phyloP scores from a whole-genome alignment of 2,113 vertebrate species.

The Aspidoscelis tigris region DNA sequence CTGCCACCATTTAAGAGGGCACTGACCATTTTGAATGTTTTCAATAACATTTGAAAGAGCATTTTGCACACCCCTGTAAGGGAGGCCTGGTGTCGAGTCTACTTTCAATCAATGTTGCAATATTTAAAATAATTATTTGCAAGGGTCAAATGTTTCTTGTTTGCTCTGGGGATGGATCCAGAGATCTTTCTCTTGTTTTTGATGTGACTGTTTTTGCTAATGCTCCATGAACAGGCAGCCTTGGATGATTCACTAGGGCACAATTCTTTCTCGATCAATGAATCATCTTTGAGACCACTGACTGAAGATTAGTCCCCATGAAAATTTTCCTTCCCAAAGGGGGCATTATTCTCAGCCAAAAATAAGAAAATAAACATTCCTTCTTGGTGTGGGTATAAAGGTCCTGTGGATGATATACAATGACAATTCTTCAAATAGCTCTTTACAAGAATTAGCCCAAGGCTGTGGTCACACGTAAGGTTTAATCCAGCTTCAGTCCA shows the following conservation, averaged over 20 bases:
- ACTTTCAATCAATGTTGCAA: too few relatives aligned
- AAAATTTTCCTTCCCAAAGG: neutral
- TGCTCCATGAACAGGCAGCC: neutral
- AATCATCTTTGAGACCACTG: constrained; percentile 13
- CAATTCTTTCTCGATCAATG: neutral
- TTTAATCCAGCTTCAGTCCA: too few relatives aligned
- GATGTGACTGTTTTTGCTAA: neutral
- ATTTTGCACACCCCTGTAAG: too few relatives aligned
- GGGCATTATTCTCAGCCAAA: constrained; percentile 6
- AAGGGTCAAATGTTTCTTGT: neutral
- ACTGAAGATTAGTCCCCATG: neutral
- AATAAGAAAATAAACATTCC: neutral
- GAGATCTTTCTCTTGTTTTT: neutral
- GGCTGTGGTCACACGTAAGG: too few relatives aligned
- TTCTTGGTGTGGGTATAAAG: neutral
- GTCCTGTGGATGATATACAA: neutral
- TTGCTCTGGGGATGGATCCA: neutral
- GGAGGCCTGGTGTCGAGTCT: too few relatives aligned
- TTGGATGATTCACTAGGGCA: neutral
- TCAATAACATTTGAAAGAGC: too few relatives aligned
- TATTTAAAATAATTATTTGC: neutral
- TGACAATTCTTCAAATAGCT: neutral
- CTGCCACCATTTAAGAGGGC: too few relatives aligned
- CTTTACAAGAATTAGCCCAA: neutral
- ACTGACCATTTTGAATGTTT: too few relatives aligned